Base-by-base conservation (phyloP, 2,888 invertebrate species). In the Orthosia gracilis region DNA sequence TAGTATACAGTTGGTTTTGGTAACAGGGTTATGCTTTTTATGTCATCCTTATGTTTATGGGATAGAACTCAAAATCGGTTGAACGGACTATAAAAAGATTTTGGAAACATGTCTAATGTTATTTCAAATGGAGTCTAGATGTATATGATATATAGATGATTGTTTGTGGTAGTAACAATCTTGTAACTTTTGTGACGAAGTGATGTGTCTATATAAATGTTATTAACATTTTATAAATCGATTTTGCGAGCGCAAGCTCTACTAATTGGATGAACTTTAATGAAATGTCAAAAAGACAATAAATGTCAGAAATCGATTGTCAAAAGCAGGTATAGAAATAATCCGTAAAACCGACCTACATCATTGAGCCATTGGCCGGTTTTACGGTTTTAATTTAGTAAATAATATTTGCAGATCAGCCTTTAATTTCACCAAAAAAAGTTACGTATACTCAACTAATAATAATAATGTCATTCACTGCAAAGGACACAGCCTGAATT, bases 181-280 rank as follows among this genome's bases (percentile, higher is more conserved):
- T 50, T 50, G 61, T 40, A 21, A 54, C 9, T 40, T 40, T 49
- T 31, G 18, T n/a, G 9, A 17, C 13, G 15, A 49, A 40, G 4
- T 17, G n/a, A 21, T 58, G 23, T 15, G 40, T n/a, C 5, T 17
- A 9, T 0, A 21, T n/a, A 73, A 40, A 2, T 11, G 18, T 26
- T 12, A 11, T 11, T 23, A 23, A 57, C 3, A 76, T 73, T 63
- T 63, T 5, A 11, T n/a, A 18, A 62, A 73, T 73, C 40, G 49
- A 67, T 69, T 55, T 67, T n/a, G 11, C 40, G n/a, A 52, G 2
- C 15, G n/a, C 26, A 49, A 2, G n/a, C 40, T 40, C 13, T 47
- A 17, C 13, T 13, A 69, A 52, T 69, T 23, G 23, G 23, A 45
- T 45, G 4, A 21, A 47, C 47, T 49, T 23, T 23, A 23, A 17